These are phyloP conservation scores for Limnephilus rhombicus DNA, from an alignment of 2,888 invertebrate species.

Conservation along the genomic window DNA sequence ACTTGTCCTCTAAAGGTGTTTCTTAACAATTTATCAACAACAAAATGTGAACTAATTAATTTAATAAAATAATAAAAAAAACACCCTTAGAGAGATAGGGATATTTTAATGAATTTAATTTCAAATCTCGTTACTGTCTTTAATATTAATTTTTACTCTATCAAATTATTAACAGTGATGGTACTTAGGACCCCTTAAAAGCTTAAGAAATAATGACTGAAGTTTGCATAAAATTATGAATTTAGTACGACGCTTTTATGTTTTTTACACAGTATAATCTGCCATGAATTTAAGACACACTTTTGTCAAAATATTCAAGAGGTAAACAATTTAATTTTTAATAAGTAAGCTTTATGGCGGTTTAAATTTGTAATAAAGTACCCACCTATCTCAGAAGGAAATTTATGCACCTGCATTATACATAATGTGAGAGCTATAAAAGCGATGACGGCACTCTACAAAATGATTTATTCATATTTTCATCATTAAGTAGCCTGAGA, in stretches of 20 bases:
- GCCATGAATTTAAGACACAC: neutral
- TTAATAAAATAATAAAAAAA: neutral
- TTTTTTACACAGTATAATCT: neutral
- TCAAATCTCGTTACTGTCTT: constrained; percentile 22
- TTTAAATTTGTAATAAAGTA: neutral
- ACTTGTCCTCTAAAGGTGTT: no score
- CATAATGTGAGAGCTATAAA: neutral
- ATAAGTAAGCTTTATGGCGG: neutral
- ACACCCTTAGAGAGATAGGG: neutral
- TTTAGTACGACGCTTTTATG: constrained; percentile 21
- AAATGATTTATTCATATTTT: neutral
- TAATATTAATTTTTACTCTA: constrained; percentile 19
- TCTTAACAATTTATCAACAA: no score
- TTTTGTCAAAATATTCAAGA: constrained; percentile 15
- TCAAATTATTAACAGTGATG: constrained; percentile 7
- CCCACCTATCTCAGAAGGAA: neutral
- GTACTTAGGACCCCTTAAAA: neutral
- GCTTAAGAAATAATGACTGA: constrained; percentile 36
- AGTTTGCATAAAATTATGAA: constrained; percentile 32
- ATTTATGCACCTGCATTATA: neutral
- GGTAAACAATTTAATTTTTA: constrained; percentile 15
- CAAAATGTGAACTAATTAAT: neutral
- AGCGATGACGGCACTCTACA: neutral
- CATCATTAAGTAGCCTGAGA: neutral
- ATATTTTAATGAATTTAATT: constrained; percentile 17